These are phyloP conservation scores for Microcebus jonahi DNA, from an alignment of 2,113 vertebrate species.

Conservation along the genomic window DNA sequence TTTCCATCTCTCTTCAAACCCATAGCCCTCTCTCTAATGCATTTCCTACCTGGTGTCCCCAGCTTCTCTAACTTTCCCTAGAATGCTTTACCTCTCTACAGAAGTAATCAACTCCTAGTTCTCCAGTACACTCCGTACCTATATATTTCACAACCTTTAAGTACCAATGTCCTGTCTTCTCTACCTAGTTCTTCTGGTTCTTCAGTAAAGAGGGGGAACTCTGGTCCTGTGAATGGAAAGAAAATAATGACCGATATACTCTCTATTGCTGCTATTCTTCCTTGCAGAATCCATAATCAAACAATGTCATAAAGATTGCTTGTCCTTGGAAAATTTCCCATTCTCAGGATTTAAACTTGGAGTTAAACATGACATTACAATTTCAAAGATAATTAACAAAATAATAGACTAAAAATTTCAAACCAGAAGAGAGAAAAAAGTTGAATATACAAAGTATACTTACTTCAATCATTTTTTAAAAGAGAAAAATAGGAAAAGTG, in stretches of 20 bases:
- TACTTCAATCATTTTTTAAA: not conserved
- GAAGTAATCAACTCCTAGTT: not conserved
- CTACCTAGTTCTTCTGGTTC: not conserved
- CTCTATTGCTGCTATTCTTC: not conserved
- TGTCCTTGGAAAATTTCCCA: not conserved
- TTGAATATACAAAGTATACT: not conserved
- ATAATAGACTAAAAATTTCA: not conserved
- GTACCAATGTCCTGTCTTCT: not conserved
- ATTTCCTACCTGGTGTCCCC: not conserved
- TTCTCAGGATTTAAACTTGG: not conserved
- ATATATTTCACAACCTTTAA: not conserved
- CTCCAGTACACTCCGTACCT: not conserved
- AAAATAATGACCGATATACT: not conserved
- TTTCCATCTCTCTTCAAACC: not conserved
- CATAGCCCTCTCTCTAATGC: not conserved
- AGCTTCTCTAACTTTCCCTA: not conserved
- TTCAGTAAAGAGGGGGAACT: not conserved
- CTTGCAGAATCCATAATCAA: not conserved
- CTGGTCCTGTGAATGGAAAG: not conserved
- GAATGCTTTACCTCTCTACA: not conserved
- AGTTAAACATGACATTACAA: not conserved
- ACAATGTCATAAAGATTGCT: not conserved
- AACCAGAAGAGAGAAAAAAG: not conserved
- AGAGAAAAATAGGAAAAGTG: not conserved
- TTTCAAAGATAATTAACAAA: not conserved